phyloP scores from a whole-genome alignment of 2,888 invertebrate species.

The Cheilosia pagana region DNA sequence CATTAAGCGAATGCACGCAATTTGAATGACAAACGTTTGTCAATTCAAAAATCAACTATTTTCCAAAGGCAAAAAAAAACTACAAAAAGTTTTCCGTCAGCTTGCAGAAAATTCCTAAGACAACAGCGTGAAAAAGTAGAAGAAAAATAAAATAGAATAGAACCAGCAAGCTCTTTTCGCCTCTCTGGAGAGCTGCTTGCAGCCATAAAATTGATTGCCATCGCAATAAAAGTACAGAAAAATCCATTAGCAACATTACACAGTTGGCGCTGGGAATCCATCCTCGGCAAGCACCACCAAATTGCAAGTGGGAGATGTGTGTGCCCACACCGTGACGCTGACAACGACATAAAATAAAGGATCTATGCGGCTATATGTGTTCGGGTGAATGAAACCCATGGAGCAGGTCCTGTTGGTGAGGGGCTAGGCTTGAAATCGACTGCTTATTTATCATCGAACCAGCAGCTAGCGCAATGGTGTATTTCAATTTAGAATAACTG shows the following conservation, averaged over 20 bases:
- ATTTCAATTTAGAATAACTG: conserved; percentile 71
- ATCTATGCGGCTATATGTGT: conserved; percentile 50
- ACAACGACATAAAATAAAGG: conserved; percentile 74
- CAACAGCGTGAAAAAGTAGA: conserved; percentile 54
- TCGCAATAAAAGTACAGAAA: conserved; percentile 75
- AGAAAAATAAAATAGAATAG: not conserved
- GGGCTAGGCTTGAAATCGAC: conserved; percentile 68
- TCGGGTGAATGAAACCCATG: conserved; percentile 43
- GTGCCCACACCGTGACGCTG: conserved; percentile 72
- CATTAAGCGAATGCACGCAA: conserved; percentile 53
- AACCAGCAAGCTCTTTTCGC: conserved; percentile 31
- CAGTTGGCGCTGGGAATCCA: conserved; percentile 72
- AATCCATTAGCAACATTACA: conserved; percentile 76
- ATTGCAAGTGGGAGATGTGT: conserved; percentile 68
- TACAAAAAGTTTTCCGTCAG: conserved; percentile 35
- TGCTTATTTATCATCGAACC: conserved; percentile 72
- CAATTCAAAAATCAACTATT: conserved; percentile 43
- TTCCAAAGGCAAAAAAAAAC: not conserved
- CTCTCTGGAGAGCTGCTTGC: conserved; percentile 68
- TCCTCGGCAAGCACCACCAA: conserved; percentile 39
- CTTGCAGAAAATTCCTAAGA: conserved; percentile 47
- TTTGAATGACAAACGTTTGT: conserved; percentile 52
- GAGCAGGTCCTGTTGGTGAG: conserved; percentile 2
- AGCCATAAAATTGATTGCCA: conserved; percentile 76
- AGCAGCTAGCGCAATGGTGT: conserved; percentile 50